Evolutionary conservation across 2,888 invertebrate genomes (phyloP).

Genomic region (Biston betularia): DNA sequence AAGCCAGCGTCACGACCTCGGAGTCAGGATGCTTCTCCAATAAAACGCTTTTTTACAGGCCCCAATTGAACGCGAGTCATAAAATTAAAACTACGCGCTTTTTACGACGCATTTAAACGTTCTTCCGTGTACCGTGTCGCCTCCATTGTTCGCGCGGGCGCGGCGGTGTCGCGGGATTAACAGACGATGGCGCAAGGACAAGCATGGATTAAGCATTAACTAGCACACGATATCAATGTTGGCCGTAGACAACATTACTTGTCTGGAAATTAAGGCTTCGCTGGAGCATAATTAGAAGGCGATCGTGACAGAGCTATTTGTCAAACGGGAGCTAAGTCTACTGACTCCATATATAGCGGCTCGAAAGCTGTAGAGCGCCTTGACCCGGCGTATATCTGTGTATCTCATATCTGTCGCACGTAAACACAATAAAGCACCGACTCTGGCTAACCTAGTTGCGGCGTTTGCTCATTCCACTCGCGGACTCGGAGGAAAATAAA

Average conservation of each 20-base stretch:
- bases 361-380: constrained; percentile 83
- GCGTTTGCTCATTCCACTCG: constrained; percentile 75
- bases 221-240: constrained; percentile 62
- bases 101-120: constrained; percentile 80
- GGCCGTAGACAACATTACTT: constrained; percentile 60
- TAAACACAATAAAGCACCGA: constrained; percentile 83
- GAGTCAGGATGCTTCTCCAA: constrained; percentile 80
- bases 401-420: constrained; percentile 84
- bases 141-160: constrained; percentile 69
- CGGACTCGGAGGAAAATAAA: constrained; percentile 61
- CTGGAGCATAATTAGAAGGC: constrained; percentile 62
- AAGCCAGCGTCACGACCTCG: constrained; percentile 74
- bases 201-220: constrained; percentile 72
- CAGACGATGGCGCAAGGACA: constrained; percentile 66
- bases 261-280: constrained; percentile 71
- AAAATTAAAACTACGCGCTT: constrained; percentile 82
- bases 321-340: constrained; percentile 73
- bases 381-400: constrained; percentile 76
- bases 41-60: constrained; percentile 84
- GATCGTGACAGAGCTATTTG: constrained; percentile 47
- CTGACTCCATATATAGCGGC: constrained; percentile 74
- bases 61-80: constrained; percentile 81
- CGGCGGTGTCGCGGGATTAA: constrained; percentile 63
- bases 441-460: constrained; percentile 79
- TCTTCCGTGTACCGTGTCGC: constrained; percentile 77